Evolutionary conservation across 2,888 invertebrate species (phyloP), one percentile per base, ranked within the genome.

Genomic region (Sclerodermus sp.): DNA sequence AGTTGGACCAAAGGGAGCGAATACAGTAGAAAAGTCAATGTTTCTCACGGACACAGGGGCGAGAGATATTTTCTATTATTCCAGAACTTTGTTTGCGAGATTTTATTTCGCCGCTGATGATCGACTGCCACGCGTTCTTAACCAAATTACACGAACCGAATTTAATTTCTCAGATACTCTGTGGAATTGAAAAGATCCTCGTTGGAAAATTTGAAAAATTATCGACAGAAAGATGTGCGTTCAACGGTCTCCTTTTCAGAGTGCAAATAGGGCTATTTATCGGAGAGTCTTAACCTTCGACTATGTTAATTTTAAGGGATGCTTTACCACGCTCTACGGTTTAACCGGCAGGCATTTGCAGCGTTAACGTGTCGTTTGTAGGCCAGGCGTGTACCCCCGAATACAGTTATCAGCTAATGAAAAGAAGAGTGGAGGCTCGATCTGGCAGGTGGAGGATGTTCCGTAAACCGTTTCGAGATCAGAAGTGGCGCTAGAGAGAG

Each of bases 321-420:
- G 45, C 51, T 45, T 40, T 38, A 46, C 49, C 13, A 23, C 32
- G 39, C 52, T 51, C 55, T 49, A 49, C 45, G 54, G 50, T 49
- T 49, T 56, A 55, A 53, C 52, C 31, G 41, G 8, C 23, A 18
- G 40, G 9, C 3, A 14, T 16, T 39, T 43, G 8, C 42, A 47
- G 49, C 50, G 71, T 74, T 72, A 74, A 70, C 71, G 63, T 66
- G 70, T 69, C 73, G 70, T 74, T 75, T 67, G 69, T 73, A 74
- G 64, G 67, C 74, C 58, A 57, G 57, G 63, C 68, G 60, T n/a
- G n/a, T 68, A 63, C 61, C 58, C 62, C 55, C 48, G 57, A 64
- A 60, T 63, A 57, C 67, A 71, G 71, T 72, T 74, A 72, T 73
- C 74, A 71, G 69, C 67, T 76, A 74, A 76, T 75, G 76, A 74